Evolutionary conservation across 2,888 invertebrate species (phyloP), one percentile per base, ranked within the genome.

Genomic region (Pachycephus smyrnensis): DNA sequence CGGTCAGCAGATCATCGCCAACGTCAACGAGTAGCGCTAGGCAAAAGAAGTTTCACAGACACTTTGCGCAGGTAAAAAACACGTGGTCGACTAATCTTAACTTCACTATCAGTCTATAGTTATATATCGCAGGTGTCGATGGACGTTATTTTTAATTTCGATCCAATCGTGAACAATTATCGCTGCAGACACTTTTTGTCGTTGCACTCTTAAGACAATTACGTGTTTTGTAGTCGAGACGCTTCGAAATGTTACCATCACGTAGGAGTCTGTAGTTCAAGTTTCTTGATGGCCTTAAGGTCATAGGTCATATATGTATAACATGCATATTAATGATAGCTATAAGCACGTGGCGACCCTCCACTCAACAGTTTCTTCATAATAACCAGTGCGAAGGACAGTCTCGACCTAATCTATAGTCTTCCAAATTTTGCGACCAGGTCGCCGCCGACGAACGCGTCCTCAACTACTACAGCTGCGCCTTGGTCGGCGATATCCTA

Each of bases 391-490:
- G 32, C 12, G 23, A 33, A 71, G 71, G 33, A 9, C 71, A 71
- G 71, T 31, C 71, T 71, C 71, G 12, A 71, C 71, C 71, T 71
- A 71, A 71, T 71, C 30, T 74, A 73, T 85, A 88, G 88, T 89
- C 87, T 78, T 80, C 85, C 40, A 88, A 87, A 87, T 88, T 88
- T 88, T 86, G 86, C 68, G 83, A 86, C 73, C 89, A 92, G 89
- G 96, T 97, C 85, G 95, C 96, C 73, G 94, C 95, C 33, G 96
- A 97, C 88, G 97, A 98, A 92, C 94, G 95, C 88, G 96, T 97
- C 85, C 94, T 98, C 87, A 97, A 97, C 92, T 96, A 97, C 93
- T 98, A 97, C 93, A 97, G 97, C 74, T 98, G 98, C 92, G 98
- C 98, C 81, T 94, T 98, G 87, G 96, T 98, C 81, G 97, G 97